phyloP scores from a whole-genome alignment of 2,113 vertebrate genomes.

The human region GRCh38 chr4:37195501-37196000 shows the following conservation, averaged over 20 bases:
- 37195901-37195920: neutral
- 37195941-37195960: neutral
- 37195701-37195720: neutral
- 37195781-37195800: neutral
- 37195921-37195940: neutral
- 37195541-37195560: neutral
- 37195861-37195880: neutral
- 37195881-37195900: neutral
- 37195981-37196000: neutral
- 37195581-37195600: neutral
- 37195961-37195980: neutral
- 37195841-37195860: neutral
- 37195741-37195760: neutral
- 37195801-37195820: neutral
- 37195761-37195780: neutral
- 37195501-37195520: neutral
- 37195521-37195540: neutral
- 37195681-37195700: neutral
- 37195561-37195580: neutral
- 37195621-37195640: neutral
- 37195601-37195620: neutral
- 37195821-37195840: neutral
- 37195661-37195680: neutral
- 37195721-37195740: neutral
- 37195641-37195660: slow-evolving; percentile 4